Evolutionary conservation across 2,797 vertebrate genomes (phyloP), one percentile per base, ranked within the genome.

Genomic region (Takifugu ocellatus): DNA sequence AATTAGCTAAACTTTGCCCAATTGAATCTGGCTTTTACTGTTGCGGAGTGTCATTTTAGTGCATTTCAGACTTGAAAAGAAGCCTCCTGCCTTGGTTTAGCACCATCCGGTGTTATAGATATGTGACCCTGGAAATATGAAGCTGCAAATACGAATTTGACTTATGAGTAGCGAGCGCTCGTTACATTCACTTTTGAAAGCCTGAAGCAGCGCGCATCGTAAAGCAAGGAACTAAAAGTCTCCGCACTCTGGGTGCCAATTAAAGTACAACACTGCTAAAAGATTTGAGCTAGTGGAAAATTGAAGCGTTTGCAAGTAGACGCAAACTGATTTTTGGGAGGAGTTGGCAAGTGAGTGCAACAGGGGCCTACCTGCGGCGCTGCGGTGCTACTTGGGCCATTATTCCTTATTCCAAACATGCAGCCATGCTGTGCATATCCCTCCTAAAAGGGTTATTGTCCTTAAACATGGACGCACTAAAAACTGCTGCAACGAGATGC

Each of bases 291-390:
- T 50, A 5, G 15, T 48, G 68, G 33, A 75, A 71, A 75, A 42
- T 57, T 49, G 55, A 71, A 66, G 51, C 48, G 46, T 58, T 62
- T 49, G 63, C 50, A 72, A 77, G 70, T 36, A 57, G 27, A 63
- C 7, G 2, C 16, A 56, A 47, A 31, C 17, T 56, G 3, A 6
- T 25, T 36, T 47, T 53, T 54, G 66, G 60, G 59, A 10, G 15
- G 17, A 29, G 56, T 49, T 69, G 56, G 75, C 68, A 63, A 10
- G 42, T 10, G 50, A 51, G 63, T 65, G 51, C 7, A 44, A 49
- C 33, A 59, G 55, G 45, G 49, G 49, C 59, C 66, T 49, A 49
- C 50, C 54, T 51, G 62, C 67, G 62, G 12, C 12, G 36, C 36
- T 39, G 36, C 44, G 53, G 39, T 49, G 7, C 46, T 25, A 39